Evolutionary conservation across 2,797 vertebrate species (phyloP).

Genomic region (Sebastiscus albofasciatus): DNA sequence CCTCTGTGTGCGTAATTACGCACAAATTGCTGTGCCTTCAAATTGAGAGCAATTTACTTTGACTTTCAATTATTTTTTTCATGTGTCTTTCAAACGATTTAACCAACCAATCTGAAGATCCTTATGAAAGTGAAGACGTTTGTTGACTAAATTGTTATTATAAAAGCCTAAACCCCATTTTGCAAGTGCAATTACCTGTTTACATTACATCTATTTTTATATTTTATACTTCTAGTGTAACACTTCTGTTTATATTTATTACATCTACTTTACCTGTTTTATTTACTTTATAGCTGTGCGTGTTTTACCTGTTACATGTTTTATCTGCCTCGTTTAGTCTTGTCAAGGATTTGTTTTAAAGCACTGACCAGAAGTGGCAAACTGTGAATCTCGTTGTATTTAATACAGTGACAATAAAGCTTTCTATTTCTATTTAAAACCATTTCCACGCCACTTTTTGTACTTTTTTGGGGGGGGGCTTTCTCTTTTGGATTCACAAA

Average conservation of each 20-base stretch:
- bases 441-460: fast-evolving
- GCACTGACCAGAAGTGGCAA: too few species aligned
- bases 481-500: background rate
- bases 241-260: too few species aligned
- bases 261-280: too few species aligned
- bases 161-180: background rate
- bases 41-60: background rate
- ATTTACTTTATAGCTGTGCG: too few species aligned
- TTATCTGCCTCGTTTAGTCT: too few species aligned
- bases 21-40: background rate
- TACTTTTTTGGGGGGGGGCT: fast-evolving
- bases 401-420: too few species aligned
- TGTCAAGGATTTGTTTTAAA: too few species aligned
- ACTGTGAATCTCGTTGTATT: too few species aligned
- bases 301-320: too few species aligned
- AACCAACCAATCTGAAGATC: background rate
- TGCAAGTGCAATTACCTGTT: too few species aligned
- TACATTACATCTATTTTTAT: too few species aligned
- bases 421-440: background rate
- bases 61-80: background rate
- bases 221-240: too few species aligned
- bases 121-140: background rate
- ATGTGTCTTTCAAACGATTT: background rate
- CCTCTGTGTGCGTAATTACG: background rate
- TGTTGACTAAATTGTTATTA: background rate